Percentiles rank a stretch among this genome's conserved stretches.
These are phyloP conservation scores for Hephaestus fuliginosus DNA, from an alignment of 2,797 vertebrate species.

Conservation along the genomic window DNA sequence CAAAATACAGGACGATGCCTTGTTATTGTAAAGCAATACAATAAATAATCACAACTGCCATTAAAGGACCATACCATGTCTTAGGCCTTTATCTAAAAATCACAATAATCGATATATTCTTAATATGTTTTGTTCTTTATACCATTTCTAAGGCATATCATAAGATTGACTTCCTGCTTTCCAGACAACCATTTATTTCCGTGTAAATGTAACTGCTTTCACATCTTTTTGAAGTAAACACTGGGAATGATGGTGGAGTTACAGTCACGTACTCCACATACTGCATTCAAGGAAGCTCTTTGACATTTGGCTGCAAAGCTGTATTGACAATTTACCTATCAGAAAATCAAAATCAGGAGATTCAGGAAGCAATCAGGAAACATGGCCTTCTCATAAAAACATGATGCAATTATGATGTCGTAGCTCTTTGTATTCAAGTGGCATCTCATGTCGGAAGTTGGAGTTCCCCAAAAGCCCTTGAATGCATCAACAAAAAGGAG, in stretches of 20 bases:
- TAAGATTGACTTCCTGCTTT: not conserved
- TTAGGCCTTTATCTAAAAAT: not conserved
- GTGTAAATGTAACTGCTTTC: not conserved
- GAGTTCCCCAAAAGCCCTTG: conserved; percentile 26
- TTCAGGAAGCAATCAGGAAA: conserved; percentile 21
- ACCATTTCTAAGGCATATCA: not conserved
- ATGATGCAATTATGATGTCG: not conserved
- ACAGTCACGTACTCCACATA: not conserved
- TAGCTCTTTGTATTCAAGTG: too few relatives aligned
- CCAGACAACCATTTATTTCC: not conserved
- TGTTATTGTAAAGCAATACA: not conserved
- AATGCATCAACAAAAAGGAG: conserved; percentile 46
- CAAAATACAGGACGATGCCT: not conserved
- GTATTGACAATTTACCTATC: not conserved
- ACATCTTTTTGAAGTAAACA: not conserved
- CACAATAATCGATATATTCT: not conserved
- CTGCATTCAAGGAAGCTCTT: conserved; percentile 15
- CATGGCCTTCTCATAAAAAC: conserved; percentile 1
- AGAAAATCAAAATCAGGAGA: conserved; percentile 17
- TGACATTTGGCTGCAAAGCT: conserved; percentile 7
- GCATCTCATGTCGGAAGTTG: not conserved
- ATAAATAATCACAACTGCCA: not conserved
- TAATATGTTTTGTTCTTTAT: not conserved
- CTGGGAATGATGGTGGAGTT: not conserved
- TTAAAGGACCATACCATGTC: not conserved